Evolutionary conservation across 1,140 invertebrate genomes (phyloP), one percentile per base, ranked within the genome.

Genomic region (Lordiphosa clarofinis): DNA sequence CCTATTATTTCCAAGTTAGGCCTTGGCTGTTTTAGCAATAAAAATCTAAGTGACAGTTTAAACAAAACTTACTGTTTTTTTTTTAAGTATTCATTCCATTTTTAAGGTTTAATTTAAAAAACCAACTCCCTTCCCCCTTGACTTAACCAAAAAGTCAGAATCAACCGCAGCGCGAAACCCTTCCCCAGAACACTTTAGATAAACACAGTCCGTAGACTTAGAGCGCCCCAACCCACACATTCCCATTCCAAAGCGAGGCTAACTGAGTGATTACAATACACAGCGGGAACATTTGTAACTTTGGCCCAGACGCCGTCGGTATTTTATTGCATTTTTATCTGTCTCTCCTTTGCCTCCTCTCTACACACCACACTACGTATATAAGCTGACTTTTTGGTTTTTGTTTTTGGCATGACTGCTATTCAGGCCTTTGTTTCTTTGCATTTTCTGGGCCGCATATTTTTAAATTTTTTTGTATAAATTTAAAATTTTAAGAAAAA

Each of bases 321-420:
- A 40, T 78, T 76, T 73, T 76, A 76, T 76, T 68, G 52, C 73
- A 72, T 58, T 73, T 75, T 72, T 78, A 78, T 72, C 49, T 58
- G 28, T 24, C 44, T 33, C 40, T 47, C 13, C 19, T 36, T 13
- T 39, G 0, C 4, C 33, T 0, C 4, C 6, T 6, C 19, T 19
- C 19, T 3, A 44, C 33, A 35, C n/a, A 0, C 6, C 15, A 31
- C 13, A 1, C 4, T 33, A 9, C 42, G 24, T 48, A n/a, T 35
- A 24, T 5, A 24, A 24, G 5, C 21, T 24, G 21, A 6, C 21
- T 24, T 24, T 24, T 24, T 39, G 40, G 42, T 33, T 39, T 52
- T 31, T 24, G 40, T 54, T 56, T 31, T 60, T 8, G 28, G 28
- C 28, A 8, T 2, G 28, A 7, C 28, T 31, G 28, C 7, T 31